Conservation (phyloP, 1,140 invertebrate species). For the Brachionus angularis region DNA sequence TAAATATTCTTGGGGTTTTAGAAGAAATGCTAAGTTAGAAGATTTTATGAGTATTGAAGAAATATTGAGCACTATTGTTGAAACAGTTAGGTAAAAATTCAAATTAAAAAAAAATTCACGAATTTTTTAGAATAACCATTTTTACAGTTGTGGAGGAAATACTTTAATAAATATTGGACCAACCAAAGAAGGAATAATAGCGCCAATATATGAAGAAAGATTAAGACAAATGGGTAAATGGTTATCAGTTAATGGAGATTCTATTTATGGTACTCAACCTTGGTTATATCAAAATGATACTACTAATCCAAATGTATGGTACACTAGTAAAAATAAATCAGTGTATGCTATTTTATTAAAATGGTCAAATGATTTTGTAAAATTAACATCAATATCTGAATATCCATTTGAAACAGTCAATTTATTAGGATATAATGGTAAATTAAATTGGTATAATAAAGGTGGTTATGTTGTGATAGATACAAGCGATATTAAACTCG, state of each 20-base stretch:
- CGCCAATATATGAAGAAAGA: conserved; percentile 82
- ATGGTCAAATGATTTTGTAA: conserved; percentile 30
- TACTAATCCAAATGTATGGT: conserved; percentile 43
- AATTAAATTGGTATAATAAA: neutral
- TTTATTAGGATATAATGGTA: neutral
- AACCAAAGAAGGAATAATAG: conserved; percentile 78
- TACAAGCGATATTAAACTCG: neutral
- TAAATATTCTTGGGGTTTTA: conserved; percentile 67
- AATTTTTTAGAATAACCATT: too few species aligned
- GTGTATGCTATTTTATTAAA: conserved; percentile 37
- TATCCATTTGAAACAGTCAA: neutral
- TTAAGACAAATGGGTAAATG: conserved; percentile 68
- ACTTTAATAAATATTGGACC: conserved; percentile 84
- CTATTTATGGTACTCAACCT: conserved; percentile 69
- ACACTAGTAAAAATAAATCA: conserved; percentile 18
- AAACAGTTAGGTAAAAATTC: conserved; percentile 65
- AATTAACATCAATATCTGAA: neutral
- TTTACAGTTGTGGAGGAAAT: conserved; percentile 77
- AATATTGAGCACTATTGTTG: conserved; percentile 68
- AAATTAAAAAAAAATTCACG: too few species aligned
- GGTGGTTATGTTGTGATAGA: conserved; percentile 4
- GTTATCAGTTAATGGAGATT: conserved; percentile 78
- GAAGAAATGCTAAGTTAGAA: conserved; percentile 66
- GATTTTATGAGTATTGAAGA: conserved; percentile 71
- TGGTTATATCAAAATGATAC: conserved; percentile 44